Evolutionary conservation across 1,140 invertebrate genomes (phyloP), one percentile per base, ranked within the genome.

Genomic region (Lucilia sericata): DNA sequence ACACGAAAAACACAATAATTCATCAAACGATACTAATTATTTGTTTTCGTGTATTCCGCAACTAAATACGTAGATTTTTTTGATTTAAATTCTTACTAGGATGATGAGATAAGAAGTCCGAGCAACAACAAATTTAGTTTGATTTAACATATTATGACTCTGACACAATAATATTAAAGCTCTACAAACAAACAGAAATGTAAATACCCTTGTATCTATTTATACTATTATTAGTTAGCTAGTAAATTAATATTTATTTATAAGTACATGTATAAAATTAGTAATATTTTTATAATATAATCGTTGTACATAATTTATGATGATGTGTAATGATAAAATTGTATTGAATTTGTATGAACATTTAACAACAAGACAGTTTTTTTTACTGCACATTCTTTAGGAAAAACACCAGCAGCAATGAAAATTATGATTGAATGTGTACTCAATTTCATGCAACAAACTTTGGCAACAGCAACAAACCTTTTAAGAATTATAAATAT

Each of bases 141-240:
- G 76, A 80, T 80, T 49, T 49, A 49, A 19, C 19, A 25, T 51
- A 51, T 78, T 78, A 49, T 49, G 75, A 47, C 19, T 70, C 65
- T 10, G 17, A 14, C 51, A 42, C 2, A 42, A 42, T 10, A 42
- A 7, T 10, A 42, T 42, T 7, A 42, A 42, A 1, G 42, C 10
- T 42, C 42, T 42, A 10, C 42, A 42, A 42, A 42, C 42, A 42
- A 42, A 42, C 42, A 0, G 5, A 42, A 42, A 42, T 42, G 42
- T 42, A 42, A 42, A 42, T 42, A 42, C 42, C 42, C 42, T 10
- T 42, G 2, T 42, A 42, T 42, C 42, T 42, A 42, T 42, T 42
- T 42, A 42, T 42, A 42, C 10, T 7, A 42, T 42, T 42, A 42
- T 42, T 42, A 42, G 7, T 42, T 42, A 3, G 42, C 5, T 7